Conservation (phyloP, 2,797 vertebrate genomes). For the Gymnocypris eckloni region DNA sequence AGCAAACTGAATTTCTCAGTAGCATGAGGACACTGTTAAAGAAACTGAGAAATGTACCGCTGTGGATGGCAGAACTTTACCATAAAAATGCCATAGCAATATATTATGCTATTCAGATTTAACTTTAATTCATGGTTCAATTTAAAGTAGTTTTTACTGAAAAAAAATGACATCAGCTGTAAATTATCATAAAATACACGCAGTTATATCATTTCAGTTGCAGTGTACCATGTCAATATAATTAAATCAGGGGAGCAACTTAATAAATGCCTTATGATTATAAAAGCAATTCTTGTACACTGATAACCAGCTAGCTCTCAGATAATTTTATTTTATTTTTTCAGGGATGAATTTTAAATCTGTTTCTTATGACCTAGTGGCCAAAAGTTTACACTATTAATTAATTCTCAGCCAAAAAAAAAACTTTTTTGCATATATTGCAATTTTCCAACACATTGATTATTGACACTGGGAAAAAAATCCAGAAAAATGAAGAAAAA, state of each 20-base stretch:
- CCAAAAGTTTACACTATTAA: too few species aligned
- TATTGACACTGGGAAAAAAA: neutral
- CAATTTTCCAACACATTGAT: neutral
- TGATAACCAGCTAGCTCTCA: neutral
- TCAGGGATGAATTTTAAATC: too few species aligned
- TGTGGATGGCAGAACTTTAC: neutral
- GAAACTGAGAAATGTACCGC: neutral
- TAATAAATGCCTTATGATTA: neutral
- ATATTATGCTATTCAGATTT: neutral
- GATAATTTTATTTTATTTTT: neutral
- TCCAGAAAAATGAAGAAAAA: neutral
- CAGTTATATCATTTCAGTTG: neutral
- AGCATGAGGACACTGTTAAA: neutral
- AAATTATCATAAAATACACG: neutral
- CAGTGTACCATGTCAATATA: neutral
- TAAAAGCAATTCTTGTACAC: neutral
- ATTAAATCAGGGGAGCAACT: neutral
- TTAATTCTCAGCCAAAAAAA: neutral
- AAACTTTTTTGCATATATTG: neutral
- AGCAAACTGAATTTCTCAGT: neutral
- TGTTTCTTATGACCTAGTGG: neutral
- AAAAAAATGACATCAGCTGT: neutral
- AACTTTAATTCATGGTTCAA: neutral
- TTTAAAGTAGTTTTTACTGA: neutral
- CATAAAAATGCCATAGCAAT: neutral